Percentiles rank a stretch among this genome's conserved stretches.
Evolutionary conservation across 2,888 invertebrate genomes (phyloP).

Genomic region (Gasteruption jaculator): DNA sequence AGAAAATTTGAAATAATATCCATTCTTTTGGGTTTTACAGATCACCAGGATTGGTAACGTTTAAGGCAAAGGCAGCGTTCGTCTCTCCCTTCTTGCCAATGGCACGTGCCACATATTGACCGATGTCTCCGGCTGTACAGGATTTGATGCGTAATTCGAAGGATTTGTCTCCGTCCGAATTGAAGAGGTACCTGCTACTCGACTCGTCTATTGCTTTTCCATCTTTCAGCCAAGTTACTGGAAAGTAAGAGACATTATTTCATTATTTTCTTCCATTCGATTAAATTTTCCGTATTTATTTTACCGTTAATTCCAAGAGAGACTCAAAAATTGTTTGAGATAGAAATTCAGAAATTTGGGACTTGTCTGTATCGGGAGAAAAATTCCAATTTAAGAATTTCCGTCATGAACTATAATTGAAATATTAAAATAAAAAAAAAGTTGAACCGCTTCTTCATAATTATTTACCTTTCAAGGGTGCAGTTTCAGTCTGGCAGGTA

Average conservation of each 20-base stretch:
- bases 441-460: not conserved
- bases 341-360: not conserved
- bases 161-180: conserved; percentile 74
- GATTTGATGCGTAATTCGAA: conserved; percentile 76
- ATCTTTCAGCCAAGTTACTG: conserved; percentile 83
- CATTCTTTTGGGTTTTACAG: conserved; percentile 40
- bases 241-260: conserved; percentile 17
- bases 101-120: conserved; percentile 83
- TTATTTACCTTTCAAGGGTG: conserved; percentile 55
- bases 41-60: conserved; percentile 62
- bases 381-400: too few species aligned
- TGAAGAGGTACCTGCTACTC: conserved; percentile 73
- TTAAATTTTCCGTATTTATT: not conserved
- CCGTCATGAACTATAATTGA: too few species aligned
- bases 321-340: not conserved
- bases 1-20: not conserved
- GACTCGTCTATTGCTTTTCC: conserved; percentile 83
- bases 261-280: not conserved
- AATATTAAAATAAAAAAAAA: not conserved
- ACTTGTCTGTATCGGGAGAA: too few species aligned
- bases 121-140: conserved; percentile 73
- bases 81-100: conserved; percentile 83
- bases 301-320: not conserved
- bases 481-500: conserved; percentile 70
- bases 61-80: conserved; percentile 80